phyloP scores from a whole-genome alignment of 2,797 vertebrate species.

The Meriones psammophilus region DNA sequence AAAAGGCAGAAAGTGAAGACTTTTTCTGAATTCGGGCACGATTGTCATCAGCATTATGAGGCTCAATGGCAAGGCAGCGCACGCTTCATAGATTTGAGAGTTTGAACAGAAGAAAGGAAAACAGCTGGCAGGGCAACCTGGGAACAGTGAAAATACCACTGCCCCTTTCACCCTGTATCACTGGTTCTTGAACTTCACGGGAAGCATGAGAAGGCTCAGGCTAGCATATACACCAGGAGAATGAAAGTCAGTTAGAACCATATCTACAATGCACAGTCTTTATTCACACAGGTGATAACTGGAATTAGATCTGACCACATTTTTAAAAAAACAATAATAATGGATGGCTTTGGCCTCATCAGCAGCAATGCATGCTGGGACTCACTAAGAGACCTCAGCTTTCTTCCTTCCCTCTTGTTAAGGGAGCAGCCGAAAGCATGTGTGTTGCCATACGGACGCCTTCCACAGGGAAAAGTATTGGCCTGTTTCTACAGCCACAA shows the following conservation, averaged over 20 bases:
- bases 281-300: too few relatives aligned
- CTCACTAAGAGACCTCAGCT: not conserved
- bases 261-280: not conserved
- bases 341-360: not conserved
- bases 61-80: not conserved
- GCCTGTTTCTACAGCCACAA: not conserved
- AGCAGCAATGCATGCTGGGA: not conserved
- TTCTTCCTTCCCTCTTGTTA: not conserved
- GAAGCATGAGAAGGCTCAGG: not conserved
- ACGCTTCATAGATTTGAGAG: constrained; percentile 7
- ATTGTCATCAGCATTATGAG: not conserved
- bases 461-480: not conserved
- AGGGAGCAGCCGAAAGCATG: not conserved
- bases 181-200: not conserved
- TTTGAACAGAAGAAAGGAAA: not conserved
- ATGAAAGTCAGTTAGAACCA: not conserved
- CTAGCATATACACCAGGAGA: accelerated
- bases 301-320: not conserved
- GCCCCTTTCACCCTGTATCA: accelerated
- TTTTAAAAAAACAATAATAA: not conserved
- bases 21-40: not conserved
- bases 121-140: not conserved
- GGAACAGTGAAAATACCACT: not conserved
- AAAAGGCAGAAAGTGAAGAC: not conserved
- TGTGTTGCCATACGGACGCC: not conserved